Evolutionary conservation across 2,113 vertebrate genomes (phyloP), one percentile per base, ranked within the genome.

Genomic region (Chaetodon auriga): DNA sequence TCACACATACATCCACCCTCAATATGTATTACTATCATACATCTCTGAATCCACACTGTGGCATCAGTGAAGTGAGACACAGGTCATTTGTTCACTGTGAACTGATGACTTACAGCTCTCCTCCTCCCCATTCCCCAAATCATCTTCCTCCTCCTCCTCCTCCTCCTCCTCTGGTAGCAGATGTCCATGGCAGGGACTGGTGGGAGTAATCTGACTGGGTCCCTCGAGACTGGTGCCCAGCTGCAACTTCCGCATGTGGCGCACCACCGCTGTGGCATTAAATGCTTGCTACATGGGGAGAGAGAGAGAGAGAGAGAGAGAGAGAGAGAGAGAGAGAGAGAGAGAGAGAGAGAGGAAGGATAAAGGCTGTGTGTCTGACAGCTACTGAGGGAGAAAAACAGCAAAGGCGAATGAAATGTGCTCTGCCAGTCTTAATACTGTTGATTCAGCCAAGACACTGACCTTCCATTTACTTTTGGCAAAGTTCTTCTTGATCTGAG

Each of bases 401-500:
- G 68, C 48, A 61, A 65, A 55, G 48, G 30, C 0, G 1, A 14
- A 80, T 74, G 76, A 25, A 83, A 80, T 65, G 69, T 48, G 16
- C 57, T 78, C 71, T 75, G 81, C 18, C 73, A 70, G 36, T 89
- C 74, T 61, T 57, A 23, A 68, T 69, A 9, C 61, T 76, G 45
- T 68, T 76, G 64, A 58, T 80, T 82, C 54, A 35, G 51, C 36
- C 15, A 3, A 65, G 7, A 19, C 72, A 90, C 97, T 96, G 75
- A 99, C 98, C 97, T 99, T 99, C 98, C 98, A 99, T 93, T 99
- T 99, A 96, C 97, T 99, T 94, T 99, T 99, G 83, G 98, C 98
- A 35, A 99, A 99, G 93, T 99, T 99, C 94, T 99, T 99, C 94
- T 96, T 96, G 90, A 99, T 99, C 91, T 99, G 98, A 76, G 98